Base-by-base conservation (phyloP, 2,888 invertebrate genomes). In the Scaptomyza tumidula region DNA sequence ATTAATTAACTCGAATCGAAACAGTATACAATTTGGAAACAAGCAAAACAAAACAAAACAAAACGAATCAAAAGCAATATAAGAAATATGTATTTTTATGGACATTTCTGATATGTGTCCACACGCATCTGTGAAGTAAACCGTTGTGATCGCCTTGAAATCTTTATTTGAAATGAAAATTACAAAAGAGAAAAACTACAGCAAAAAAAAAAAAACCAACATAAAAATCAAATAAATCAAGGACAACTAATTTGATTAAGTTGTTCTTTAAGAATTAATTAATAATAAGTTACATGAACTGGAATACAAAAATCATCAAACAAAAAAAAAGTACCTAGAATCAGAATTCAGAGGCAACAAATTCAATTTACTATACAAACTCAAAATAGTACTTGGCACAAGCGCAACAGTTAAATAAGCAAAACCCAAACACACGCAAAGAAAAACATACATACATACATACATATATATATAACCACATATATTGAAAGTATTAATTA, bases 61-160 rank as follows among this genome's bases (percentile, higher is more conserved):
- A 16, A 33, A 6, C 57, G 43, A 48, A 37, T 27, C 31, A 14
- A 52, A 19, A 16, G 14, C 33, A 53, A 61, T 57, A 33, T 19
- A 53, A 35, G 31, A 60, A 54, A 70, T 35, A 39, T 62, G 62
- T 86, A 88, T 79, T 80, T 78, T 73, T 69, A 81, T 71, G 81
- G 75, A 50, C 80, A 85, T 75, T 78, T 86, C 59, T 64, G 62
- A 86, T 16, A 75, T 66, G 67, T 78, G 83, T 68, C 87, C 87
- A 81, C 63, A 85, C 84, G 76, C 67, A 75, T 90, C 89, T 89
- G 89, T 90, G 90, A 89, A 87, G 63, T 76, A 85, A 89, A 85
- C 87, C 77, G 89, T 90, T 89, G 89, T 89, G 90, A 89, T 90
- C 85, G 86, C 87, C 78, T 88, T 87, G 64, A 80, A 78, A 68